phyloP scores from a whole-genome alignment of 1,140 invertebrate species.

The Heliconius congener region DNA sequence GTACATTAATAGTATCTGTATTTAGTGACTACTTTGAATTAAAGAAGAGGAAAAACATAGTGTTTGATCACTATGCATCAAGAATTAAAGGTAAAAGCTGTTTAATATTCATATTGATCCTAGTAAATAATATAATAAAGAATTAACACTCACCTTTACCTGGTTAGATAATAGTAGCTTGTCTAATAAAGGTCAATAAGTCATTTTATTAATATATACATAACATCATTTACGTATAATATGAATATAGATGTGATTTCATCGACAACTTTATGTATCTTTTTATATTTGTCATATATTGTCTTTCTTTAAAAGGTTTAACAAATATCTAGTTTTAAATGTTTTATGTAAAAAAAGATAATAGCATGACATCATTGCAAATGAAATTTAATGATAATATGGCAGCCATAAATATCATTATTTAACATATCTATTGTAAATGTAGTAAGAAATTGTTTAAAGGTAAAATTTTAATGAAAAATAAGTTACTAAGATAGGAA shows the following conservation, averaged over 20 bases:
- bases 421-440: not conserved
- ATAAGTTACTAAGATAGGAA: not conserved
- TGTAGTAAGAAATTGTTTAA: not conserved
- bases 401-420: not conserved
- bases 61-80: not conserved
- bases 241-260: not conserved
- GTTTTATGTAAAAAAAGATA: not conserved
- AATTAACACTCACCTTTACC: not conserved
- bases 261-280: not conserved
- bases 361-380: not conserved
- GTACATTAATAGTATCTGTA: too few relatives aligned
- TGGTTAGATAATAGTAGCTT: not conserved
- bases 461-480: not conserved
- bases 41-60: not conserved
- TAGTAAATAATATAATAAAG: not conserved
- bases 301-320: not conserved
- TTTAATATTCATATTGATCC: not conserved
- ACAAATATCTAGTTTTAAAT: not conserved
- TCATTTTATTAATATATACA: not conserved
- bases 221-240: not conserved
- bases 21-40: too few relatives aligned
- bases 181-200: not conserved
- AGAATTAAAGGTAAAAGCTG: not conserved
- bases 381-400: not conserved
- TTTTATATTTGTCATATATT: not conserved